A percentile compares a stretch with the other conserved stretches of the same genome.
These are phyloP conservation scores for Odontomyia ornata DNA, from an alignment of 2,888 invertebrate genomes.

Conservation along the genomic window DNA sequence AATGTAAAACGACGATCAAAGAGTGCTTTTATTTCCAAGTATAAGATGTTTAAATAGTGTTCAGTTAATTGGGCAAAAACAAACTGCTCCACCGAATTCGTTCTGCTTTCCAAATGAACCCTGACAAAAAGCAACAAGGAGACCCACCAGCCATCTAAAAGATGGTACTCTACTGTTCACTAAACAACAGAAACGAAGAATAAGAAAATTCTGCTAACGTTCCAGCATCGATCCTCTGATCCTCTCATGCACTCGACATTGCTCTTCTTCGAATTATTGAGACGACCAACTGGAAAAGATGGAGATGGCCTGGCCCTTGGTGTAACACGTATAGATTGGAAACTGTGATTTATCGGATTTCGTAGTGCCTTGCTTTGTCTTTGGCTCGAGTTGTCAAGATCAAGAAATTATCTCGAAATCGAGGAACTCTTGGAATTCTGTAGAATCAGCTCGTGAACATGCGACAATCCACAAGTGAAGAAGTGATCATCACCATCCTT, in stretches of 20 bases:
- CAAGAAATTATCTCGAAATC: constrained; percentile 42
- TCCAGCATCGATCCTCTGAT: constrained; percentile 14
- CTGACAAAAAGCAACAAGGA: constrained; percentile 22
- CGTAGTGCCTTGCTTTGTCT: constrained; percentile 45
- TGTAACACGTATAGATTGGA: constrained; percentile 34
- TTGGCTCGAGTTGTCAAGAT: constrained; percentile 40
- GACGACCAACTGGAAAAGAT: constrained; percentile 7
- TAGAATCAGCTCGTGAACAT: constrained; percentile 42
- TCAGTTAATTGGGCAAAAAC: constrained; percentile 49
- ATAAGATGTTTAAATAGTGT: constrained; percentile 51
- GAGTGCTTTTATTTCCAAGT: constrained; percentile 47
- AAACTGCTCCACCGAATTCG: not conserved
- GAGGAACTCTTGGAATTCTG: constrained; percentile 43
- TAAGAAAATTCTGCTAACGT: not conserved
- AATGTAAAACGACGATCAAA: constrained; percentile 9
- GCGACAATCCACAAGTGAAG: constrained; percentile 36
- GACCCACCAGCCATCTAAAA: constrained; percentile 28
- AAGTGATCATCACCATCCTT: constrained; percentile 34
- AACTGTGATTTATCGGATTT: constrained; percentile 50
- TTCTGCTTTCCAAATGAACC: constrained; percentile 34
- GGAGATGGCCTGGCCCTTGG: constrained; percentile 7
- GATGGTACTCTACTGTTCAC: not conserved
- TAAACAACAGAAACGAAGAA: not conserved
- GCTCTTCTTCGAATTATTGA: constrained; percentile 27
- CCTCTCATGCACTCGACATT: not conserved